phyloP scores from a whole-genome alignment of 1,140 invertebrate genomes.

The Mycetomoellerius zeteki region DNA sequence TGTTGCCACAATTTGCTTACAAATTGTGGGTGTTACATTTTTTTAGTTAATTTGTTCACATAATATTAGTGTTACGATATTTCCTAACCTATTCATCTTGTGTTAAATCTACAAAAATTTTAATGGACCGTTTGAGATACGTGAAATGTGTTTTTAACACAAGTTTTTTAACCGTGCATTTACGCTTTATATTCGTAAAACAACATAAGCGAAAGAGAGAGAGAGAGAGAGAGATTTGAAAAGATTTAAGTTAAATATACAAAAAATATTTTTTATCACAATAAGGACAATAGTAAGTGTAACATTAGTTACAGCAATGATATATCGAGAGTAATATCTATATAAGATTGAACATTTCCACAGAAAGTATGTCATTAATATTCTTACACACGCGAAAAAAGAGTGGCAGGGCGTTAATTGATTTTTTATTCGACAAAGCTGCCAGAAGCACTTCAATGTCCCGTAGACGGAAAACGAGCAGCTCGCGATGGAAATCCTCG shows the following conservation, averaged over 20 bases:
- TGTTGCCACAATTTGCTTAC: too few relatives aligned
- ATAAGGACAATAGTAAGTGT: not conserved
- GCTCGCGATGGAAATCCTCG: constrained; percentile 50
- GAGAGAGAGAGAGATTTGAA: too few relatives aligned
- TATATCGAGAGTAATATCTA: constrained; percentile 29
- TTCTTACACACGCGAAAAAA: not conserved
- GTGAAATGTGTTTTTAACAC: too few relatives aligned
- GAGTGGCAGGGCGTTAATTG: constrained; percentile 53
- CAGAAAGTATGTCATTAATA: constrained; percentile 35
- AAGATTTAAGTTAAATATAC: not conserved
- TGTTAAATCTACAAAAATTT: too few relatives aligned
- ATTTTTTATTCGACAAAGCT: constrained; percentile 56
- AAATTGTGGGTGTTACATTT: too few relatives aligned
- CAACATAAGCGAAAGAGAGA: not conserved
- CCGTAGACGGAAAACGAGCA: constrained; percentile 52
- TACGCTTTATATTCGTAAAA: not conserved
- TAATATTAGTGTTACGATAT: too few relatives aligned
- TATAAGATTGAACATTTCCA: constrained; percentile 4
- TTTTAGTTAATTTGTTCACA: too few relatives aligned
- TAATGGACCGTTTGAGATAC: too few relatives aligned
- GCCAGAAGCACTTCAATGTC: constrained; percentile 34
- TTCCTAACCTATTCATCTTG: too few relatives aligned
- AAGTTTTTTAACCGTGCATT: not conserved
- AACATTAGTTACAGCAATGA: constrained; percentile 1
- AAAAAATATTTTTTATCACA: not conserved